Percentiles rank a stretch among this genome's conserved stretches.
Evolutionary conservation across 2,113 vertebrate species (phyloP).

Genomic region (Istiophorus platypterus): DNA sequence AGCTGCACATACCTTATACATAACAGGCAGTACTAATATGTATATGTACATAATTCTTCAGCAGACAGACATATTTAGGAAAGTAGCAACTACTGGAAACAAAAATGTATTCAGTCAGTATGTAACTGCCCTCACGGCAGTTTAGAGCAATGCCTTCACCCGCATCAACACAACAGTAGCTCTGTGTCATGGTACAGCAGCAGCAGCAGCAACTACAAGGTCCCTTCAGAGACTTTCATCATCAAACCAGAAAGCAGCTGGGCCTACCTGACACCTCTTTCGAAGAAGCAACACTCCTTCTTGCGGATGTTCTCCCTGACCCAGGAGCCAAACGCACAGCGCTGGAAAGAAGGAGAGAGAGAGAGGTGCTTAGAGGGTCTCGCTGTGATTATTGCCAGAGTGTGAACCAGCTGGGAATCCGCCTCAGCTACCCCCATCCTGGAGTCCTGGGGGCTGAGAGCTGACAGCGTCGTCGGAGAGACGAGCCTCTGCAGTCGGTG

Average conservation of each 20-base stretch:
- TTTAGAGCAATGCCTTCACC: not conserved
- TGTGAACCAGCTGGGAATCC: constrained; percentile 18
- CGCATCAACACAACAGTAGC: not conserved
- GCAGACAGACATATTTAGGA: not conserved
- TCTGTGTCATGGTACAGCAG: not conserved
- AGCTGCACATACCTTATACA: not conserved
- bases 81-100: not conserved
- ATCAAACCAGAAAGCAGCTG: not conserved
- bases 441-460: not conserved
- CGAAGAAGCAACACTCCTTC: constrained; percentile 90
- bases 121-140: not conserved
- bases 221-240: not conserved
- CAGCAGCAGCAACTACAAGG: constrained; percentile 13
- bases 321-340: constrained; percentile 80
- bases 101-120: not conserved
- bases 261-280: constrained; percentile 81
- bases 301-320: constrained; percentile 89
- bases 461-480: constrained; percentile 7
- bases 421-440: constrained; percentile 57
- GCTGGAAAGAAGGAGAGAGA: constrained; percentile 74
- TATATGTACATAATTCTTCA: not conserved
- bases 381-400: constrained; percentile 10
- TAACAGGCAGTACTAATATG: not conserved
- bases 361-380: constrained; percentile 40
- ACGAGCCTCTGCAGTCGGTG: constrained; percentile 57